Evolutionary conservation across 2,888 invertebrate species (phyloP), one percentile per base, ranked within the genome.

Genomic region (Diplazon laetatorius): DNA sequence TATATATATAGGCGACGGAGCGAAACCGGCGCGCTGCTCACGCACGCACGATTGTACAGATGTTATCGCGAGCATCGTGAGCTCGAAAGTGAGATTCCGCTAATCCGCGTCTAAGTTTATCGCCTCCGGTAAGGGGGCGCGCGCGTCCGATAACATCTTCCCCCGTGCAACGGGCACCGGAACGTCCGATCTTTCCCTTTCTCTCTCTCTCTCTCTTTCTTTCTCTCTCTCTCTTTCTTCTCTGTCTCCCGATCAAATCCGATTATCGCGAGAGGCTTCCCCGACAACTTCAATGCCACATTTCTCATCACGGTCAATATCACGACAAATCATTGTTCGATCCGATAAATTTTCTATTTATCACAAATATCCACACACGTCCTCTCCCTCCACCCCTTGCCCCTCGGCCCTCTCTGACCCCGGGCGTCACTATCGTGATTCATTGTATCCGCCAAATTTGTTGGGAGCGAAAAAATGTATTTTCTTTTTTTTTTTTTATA

Each of bases 81-180:
- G 65, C 60, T 74, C 76, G 68, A 76, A 73, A 74, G 85, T 83
- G 87, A 85, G 84, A 87, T 87, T 88, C 86, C 86, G 85, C 89
- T 89, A 89, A 89, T 89, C 89, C 88, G 88, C 87, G 86, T 88
- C 87, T 87, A 87, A 89, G 85, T 90, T 89, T 89, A 89, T 89
- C 86, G 86, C 82, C 71, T 79, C 76, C 70, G 80, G 82, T 81
- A 82, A 69, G 52, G 52, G 55, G n/a, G n/a, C n/a, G n/a, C n/a
- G 76, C 73, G 55, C 52, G 46, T 16, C 48, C 63, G 85, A 85
- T 85, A 85, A 80, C 69, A 86, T 78, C 75, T 78, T 65, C 68
- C 48, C 71, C 69, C 72, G 70, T 57, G n/a, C n/a, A n/a, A n/a
- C 62, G 62, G 63, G 52, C 68, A 65, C 70, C 44, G 42, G 74